Evolutionary conservation across 2,797 vertebrate genomes (phyloP), one percentile per base, ranked within the genome.

Genomic region (Peromyscus aztecus): DNA sequence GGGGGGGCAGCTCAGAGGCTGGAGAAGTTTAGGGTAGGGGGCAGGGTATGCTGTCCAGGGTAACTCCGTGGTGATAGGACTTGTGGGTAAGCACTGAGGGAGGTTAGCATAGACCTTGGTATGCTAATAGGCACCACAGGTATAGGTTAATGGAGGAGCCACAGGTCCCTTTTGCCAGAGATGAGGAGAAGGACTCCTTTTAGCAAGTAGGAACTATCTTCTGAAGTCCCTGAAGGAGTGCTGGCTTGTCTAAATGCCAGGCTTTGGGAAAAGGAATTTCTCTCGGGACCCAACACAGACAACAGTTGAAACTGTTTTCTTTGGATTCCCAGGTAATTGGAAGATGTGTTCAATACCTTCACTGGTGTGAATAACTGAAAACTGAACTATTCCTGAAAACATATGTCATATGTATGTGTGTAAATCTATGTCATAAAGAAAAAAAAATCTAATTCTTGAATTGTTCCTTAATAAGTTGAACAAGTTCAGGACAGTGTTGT

Each of bases 381-480:
- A 83, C 8, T 89, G 24, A 65, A 65, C 69, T 96, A 59, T 37
- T 76, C 6, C 7, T 67, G 75, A 88, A 13, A 46, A 13, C 52
- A 61, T 71, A 29, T 59, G 76, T 49, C 65, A 12, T 31, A 13
- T 23, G 17, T 65, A 43, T 91, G 57, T 52, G 29, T 31, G 55
- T 94, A 21, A 34, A 81, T 90, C 49, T 85, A 52, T 71, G 1
- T 90, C 21, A 85, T 61, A 57, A 63, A 87, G 34, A 91, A 76
- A 29, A 76, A 29, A 91, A 57, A 77, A 55, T 55, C 17, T 31
- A 92, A 94, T 40, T 77, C 11, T 49, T 67, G 13, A 95, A 92
- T 94, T 88, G 73, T 92, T 92, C 16, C 92, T 81, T 95, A 87
- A 80, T 2, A 89, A 71, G 57, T 88, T 52, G 75, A 93, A 46